A percentile compares a stretch with the other conserved stretches of the same genome.
Conservation (phyloP, 2,113 vertebrate species). For the Pithys albifrons region DNA sequence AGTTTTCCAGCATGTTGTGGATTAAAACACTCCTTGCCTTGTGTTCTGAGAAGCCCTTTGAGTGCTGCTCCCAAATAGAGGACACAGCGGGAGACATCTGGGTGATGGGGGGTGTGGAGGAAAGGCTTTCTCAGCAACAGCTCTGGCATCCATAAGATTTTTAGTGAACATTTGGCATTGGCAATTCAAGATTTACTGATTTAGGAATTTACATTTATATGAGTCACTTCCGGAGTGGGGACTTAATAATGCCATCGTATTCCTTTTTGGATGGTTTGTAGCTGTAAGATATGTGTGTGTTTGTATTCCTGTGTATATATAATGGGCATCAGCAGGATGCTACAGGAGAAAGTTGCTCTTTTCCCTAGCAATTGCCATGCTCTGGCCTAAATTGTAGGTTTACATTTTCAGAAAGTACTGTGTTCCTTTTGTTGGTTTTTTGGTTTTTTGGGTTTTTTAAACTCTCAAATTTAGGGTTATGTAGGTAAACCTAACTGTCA, state of each 20-base stretch:
- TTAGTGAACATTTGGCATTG: neutral
- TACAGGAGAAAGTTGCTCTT: neutral
- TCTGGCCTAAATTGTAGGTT: neutral
- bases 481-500: neutral
- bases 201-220: neutral
- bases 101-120: accelerated
- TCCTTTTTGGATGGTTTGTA: neutral
- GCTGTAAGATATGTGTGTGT: neutral
- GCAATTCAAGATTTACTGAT: neutral
- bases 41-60: neutral
- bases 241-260: neutral
- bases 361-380: neutral
- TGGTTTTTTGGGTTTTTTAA: neutral
- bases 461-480: neutral
- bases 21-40: neutral
- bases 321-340: neutral
- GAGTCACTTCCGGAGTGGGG: neutral
- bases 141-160: neutral
- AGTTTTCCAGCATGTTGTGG: neutral
- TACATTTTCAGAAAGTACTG: neutral
- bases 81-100: neutral
- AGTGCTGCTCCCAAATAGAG: neutral
- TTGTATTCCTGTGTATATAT: neutral
- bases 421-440: neutral
- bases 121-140: neutral